Conservation (phyloP, 2,113 vertebrate species). For the Okapia johnstoni region DNA sequence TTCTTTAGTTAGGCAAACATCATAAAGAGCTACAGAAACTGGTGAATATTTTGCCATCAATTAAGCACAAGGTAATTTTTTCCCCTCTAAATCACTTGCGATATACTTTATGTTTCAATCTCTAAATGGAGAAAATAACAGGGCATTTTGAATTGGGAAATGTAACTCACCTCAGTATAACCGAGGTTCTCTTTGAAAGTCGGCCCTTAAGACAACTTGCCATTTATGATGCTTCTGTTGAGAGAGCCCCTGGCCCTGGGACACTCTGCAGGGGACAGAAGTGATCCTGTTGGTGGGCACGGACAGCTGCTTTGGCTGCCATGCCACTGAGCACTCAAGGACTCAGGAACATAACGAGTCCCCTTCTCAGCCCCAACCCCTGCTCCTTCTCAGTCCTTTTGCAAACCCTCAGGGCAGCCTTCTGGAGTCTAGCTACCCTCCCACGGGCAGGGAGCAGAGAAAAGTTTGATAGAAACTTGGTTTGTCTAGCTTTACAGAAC, state of each 20-base stretch:
- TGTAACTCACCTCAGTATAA: background rate
- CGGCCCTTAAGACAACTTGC: background rate
- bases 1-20: constrained; percentile 86
- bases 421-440: background rate
- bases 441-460: background rate
- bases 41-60: constrained; percentile 82
- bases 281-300: too few relatives aligned
- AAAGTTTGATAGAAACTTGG: background rate
- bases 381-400: background rate
- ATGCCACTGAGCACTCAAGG: background rate
- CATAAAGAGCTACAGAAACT: constrained; percentile 92
- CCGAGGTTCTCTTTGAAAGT: background rate
- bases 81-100: background rate
- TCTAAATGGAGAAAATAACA: background rate
- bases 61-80: constrained; percentile 92
- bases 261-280: background rate
- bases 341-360: background rate
- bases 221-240: background rate
- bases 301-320: background rate
- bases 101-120: background rate
- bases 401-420: background rate
- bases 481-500: background rate
- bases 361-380: background rate
- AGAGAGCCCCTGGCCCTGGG: background rate
- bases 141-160: background rate